A percentile compares a stretch with the other conserved stretches of the same genome.
phyloP scores from a whole-genome alignment of 2,888 invertebrate genomes.

The Zeuzera pyrina region DNA sequence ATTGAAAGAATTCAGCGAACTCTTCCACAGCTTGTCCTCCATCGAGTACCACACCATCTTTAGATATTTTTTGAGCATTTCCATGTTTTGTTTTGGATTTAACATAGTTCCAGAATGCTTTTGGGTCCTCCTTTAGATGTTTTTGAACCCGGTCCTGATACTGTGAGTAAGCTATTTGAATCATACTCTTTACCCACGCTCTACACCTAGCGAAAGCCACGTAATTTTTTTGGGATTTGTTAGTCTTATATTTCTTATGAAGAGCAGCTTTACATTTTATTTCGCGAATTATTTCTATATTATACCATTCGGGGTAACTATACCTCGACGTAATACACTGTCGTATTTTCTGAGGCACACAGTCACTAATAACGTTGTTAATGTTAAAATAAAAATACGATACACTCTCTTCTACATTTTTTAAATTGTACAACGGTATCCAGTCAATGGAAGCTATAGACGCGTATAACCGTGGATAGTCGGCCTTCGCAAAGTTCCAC shows the following conservation, averaged over 20 bases:
- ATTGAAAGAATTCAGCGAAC: constrained; percentile 11
- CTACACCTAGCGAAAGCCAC: no score
- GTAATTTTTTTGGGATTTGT: no score
- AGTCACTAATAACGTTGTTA: no score
- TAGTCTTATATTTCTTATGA: no score
- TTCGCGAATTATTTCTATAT: no score
- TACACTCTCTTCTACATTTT: constrained; percentile 2
- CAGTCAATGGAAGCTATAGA: constrained; percentile 8
- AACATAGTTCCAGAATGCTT: constrained; percentile 11
- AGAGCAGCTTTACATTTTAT: no score
- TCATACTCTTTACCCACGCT: constrained; percentile 7
- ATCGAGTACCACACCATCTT: constrained; percentile 7
- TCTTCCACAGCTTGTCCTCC: constrained; percentile 7
- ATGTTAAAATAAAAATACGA: constrained; percentile 12
- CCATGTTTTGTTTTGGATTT: constrained; percentile 3
- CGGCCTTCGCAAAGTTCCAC: constrained; percentile 16
- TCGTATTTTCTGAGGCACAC: no score
- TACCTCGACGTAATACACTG: no score
- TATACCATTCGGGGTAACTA: no score
- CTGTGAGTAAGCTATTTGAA: constrained; percentile 4
- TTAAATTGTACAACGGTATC: constrained; percentile 6
- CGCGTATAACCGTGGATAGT: constrained; percentile 9
- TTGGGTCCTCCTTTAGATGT: constrained; percentile 10
- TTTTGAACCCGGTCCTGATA: constrained; percentile 6
- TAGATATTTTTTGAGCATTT: not conserved